Percentiles rank a stretch among this genome's conserved stretches.
phyloP scores from a whole-genome alignment of 2,797 vertebrate species.

The Melanotaenia pygmaea region DNA sequence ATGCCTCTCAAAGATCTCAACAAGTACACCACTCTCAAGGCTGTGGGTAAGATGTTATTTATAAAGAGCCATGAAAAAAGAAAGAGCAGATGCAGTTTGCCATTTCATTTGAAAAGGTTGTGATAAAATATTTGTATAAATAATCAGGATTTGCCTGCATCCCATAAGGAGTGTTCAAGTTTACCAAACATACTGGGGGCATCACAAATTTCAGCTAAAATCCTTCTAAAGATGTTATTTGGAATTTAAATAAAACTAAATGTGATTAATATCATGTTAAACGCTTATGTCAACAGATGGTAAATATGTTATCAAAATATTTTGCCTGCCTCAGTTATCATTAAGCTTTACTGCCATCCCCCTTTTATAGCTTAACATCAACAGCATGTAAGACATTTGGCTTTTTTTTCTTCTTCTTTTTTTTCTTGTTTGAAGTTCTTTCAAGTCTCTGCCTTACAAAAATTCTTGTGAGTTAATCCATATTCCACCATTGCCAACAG shows the following conservation, averaged over 20 bases:
- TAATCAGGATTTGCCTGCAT: constrained; percentile 14
- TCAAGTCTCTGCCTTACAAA: constrained; percentile 33
- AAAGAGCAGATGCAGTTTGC: background rate
- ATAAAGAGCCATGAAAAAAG: background rate
- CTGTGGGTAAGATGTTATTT: constrained; percentile 89
- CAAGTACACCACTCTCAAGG: constrained; percentile 95
- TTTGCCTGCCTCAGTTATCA: constrained; percentile 9
- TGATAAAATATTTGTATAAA: constrained; percentile 21
- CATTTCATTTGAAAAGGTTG: constrained; percentile 20
- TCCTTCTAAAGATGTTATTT: constrained; percentile 6
- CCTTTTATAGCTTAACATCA: background rate
- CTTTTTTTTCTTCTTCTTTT: background rate
- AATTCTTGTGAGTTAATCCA: constrained; percentile 52
- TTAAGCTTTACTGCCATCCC: background rate
- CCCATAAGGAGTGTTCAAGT: constrained; percentile 1
- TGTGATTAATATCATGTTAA: background rate
- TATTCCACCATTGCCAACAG: constrained; percentile 45
- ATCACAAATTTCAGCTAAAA: constrained; percentile 4
- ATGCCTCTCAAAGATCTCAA: constrained; percentile 90
- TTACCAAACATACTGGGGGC: constrained; percentile 1
- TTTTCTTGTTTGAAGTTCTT: constrained; percentile 29
- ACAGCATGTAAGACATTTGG: constrained; percentile 3
- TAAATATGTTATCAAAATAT: background rate
- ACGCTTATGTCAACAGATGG: constrained; percentile 17
- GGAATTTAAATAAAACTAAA: constrained; percentile 7